phyloP scores from a whole-genome alignment of 1,140 invertebrate genomes.

The Diuraphis noxia region DNA sequence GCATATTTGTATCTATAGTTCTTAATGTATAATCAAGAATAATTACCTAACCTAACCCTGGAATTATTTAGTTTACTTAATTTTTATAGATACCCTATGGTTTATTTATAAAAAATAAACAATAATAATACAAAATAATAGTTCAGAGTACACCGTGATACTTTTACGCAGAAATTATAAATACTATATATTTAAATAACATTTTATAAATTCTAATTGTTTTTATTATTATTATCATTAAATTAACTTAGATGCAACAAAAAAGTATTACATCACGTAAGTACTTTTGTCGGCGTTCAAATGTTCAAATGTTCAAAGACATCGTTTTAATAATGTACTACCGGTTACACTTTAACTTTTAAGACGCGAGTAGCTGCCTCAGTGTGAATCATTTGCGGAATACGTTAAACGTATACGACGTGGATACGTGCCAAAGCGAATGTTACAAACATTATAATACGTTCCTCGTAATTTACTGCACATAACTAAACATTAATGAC shows the following conservation, averaged over 20 bases:
- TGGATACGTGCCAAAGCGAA: not conserved
- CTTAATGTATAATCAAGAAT: too few relatives aligned
- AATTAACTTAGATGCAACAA: not conserved
- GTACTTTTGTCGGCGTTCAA: too few relatives aligned
- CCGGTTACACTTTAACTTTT: not conserved
- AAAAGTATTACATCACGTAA: not conserved
- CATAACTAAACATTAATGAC: not conserved
- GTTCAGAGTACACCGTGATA: not conserved
- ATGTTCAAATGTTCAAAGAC: too few relatives aligned
- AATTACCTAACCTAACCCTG: too few relatives aligned
- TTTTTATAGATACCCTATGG: too few relatives aligned
- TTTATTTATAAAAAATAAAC: too few relatives aligned
- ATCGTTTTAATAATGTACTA: too few relatives aligned
- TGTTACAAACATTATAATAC: not conserved
- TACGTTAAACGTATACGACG: not conserved
- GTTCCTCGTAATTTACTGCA: not conserved
- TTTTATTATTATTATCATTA: not conserved
- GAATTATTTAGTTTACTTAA: too few relatives aligned
- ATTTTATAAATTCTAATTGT: not conserved
- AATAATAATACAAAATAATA: not conserved
- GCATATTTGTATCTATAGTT: too few relatives aligned
- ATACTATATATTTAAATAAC: not conserved
- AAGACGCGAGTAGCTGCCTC: not conserved
- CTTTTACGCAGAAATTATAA: not conserved
- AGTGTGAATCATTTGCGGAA: not conserved